Evolutionary conservation across 2,888 invertebrate genomes (phyloP).

Genomic region (Tiliacea citrago): DNA sequence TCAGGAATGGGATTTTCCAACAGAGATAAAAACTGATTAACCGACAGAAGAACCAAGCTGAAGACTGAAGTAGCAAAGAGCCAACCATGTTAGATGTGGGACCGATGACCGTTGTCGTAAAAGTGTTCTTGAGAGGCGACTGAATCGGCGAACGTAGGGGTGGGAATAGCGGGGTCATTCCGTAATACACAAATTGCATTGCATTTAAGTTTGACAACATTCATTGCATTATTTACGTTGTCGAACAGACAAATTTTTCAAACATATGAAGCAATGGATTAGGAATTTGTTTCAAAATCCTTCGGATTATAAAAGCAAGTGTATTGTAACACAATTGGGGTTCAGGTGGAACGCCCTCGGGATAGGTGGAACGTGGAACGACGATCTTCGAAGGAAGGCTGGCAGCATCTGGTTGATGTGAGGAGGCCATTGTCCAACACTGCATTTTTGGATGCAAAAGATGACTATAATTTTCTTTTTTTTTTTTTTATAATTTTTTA

Average conservation of each 20-base stretch:
- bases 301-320: neutral
- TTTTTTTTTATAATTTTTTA: no score
- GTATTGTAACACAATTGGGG: no score
- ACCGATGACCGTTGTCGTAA: no score
- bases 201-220: neutral
- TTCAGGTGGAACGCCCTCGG: neutral
- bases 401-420: neutral
- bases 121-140: no score
- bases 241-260: neutral
- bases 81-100: no score
- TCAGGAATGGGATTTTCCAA: neutral
- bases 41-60: no score
- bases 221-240: neutral
- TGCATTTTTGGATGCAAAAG: neutral
- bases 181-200: neutral
- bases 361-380: neutral
- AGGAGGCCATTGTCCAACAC: neutral
- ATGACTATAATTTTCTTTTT: neutral
- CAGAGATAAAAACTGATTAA: neutral
- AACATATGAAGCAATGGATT: neutral
- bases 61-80: no score
- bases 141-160: no score
- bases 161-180: no score
- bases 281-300: neutral
- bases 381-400: neutral